Percentiles rank a stretch among this genome's conserved stretches.
These are phyloP conservation scores for Porites evermanni DNA, from an alignment of 92 coral and sea anemone species.

Conservation along the genomic window DNA sequence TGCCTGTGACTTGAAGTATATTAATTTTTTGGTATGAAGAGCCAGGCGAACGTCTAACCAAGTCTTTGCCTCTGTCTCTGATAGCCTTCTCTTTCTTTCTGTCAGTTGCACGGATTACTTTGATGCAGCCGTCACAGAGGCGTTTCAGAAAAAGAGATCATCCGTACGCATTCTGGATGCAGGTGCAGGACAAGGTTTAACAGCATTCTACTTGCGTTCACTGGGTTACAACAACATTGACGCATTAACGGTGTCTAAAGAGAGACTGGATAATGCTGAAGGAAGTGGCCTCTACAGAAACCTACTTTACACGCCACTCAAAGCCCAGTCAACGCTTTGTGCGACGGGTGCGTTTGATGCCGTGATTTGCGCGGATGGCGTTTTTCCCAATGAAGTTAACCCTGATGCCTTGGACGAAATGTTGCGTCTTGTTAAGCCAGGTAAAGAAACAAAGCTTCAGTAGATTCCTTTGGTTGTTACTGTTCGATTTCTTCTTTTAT, in stretches of 20 bases:
- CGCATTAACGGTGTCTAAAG: conserved; percentile 57
- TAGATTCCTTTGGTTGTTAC: too few relatives aligned
- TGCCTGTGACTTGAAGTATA: too few relatives aligned
- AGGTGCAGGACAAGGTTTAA: conserved; percentile 49
- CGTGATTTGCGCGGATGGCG: conserved; percentile 57
- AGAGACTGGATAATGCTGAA: conserved; percentile 58
- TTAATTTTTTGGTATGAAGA: too few relatives aligned
- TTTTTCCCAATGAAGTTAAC: conserved; percentile 54
- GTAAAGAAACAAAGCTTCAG: neutral
- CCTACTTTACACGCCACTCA: conserved; percentile 47
- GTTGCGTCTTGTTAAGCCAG: conserved; percentile 57
- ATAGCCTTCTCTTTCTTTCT: neutral
- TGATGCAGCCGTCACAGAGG: conserved; percentile 42
- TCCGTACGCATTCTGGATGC: conserved; percentile 47
- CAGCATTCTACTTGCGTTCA: conserved; percentile 47
- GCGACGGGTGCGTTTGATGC: conserved; percentile 63
- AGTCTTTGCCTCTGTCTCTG: too few relatives aligned
- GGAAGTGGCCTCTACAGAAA: conserved; percentile 55
- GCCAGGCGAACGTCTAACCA: too few relatives aligned
- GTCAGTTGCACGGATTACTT: conserved; percentile 39
- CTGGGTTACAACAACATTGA: conserved; percentile 62
- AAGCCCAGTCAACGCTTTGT: conserved; percentile 48
- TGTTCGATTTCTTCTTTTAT: neutral
- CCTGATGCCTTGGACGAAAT: conserved; percentile 54
- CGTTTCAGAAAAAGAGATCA: conserved; percentile 29